phyloP scores from a whole-genome alignment of 2,113 vertebrate species.

The Antechinus stuartii region DNA sequence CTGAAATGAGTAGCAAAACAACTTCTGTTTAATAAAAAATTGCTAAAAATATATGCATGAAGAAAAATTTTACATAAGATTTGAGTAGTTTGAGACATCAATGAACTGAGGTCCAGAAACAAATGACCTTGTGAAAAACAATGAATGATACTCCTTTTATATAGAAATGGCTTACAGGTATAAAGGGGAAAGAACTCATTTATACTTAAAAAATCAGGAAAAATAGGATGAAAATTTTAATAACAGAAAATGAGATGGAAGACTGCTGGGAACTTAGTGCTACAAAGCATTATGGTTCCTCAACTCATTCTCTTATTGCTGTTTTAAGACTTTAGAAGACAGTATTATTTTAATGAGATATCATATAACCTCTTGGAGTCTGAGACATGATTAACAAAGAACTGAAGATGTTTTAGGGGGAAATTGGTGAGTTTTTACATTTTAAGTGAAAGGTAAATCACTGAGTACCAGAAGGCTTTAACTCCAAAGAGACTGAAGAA shows the following conservation, averaged over 20 bases:
- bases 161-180: neutral
- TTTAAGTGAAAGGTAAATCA: neutral
- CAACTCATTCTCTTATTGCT: neutral
- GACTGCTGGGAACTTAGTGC: neutral
- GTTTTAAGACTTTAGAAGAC: neutral
- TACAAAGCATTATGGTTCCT: neutral
- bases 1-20: neutral
- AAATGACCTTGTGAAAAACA: neutral
- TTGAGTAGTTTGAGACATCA: neutral
- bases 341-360: neutral
- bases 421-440: neutral
- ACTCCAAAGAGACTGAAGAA: neutral
- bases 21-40: neutral
- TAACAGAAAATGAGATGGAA: neutral
- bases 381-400: neutral
- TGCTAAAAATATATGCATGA: neutral
- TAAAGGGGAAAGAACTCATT: neutral
- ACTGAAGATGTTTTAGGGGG: neutral
- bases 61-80: neutral
- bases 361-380: neutral
- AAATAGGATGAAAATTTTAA: neutral
- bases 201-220: neutral
- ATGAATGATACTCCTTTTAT: neutral
- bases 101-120: neutral
- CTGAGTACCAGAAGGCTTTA: neutral